Percentiles rank a stretch among this genome's conserved stretches.
Conservation (phyloP, 2,797 vertebrate genomes). For the Centroberyx gerrardi region DNA sequence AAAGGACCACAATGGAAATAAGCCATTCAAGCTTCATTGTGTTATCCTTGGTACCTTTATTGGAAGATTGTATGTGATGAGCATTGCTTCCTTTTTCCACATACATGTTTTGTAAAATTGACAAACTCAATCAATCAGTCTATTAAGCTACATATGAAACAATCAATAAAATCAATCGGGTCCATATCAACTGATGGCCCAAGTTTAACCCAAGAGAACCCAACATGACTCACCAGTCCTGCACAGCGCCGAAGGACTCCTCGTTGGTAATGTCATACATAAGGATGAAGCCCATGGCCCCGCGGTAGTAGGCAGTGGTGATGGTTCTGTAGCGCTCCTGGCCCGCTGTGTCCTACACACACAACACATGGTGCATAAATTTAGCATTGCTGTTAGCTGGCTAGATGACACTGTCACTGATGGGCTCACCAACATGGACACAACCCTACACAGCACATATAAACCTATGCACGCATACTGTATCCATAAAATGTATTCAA, state of each 20-base stretch:
- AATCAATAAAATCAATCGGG: neutral
- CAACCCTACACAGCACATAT: conserved; percentile 5
- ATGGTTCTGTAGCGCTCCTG: conserved; percentile 98
- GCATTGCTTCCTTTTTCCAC: no score
- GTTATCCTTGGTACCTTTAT: no score
- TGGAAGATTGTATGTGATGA: no score
- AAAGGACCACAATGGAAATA: no score
- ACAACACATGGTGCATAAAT: conserved; percentile 40
- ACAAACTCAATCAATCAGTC: no score
- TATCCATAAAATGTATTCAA: no score
- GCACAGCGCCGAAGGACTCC: conserved; percentile 96
- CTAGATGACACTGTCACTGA: conserved; percentile 33
- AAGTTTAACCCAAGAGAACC: neutral
- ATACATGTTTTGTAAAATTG: no score
- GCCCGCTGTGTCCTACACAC: conserved; percentile 94
- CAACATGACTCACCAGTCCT: conserved; percentile 92
- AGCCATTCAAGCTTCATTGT: no score
- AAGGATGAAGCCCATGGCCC: conserved; percentile 98
- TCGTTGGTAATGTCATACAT: conserved; percentile 99
- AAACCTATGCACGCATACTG: neutral
- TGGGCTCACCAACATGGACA: conserved; percentile 15
- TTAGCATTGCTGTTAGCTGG: conserved; percentile 14
- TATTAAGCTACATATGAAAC: neutral
- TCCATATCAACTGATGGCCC: neutral
- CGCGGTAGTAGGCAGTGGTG: conserved; percentile 97